A percentile compares a stretch with the other conserved stretches of the same genome.
Conservation (phyloP, 2,113 vertebrate genomes). For the Calypte anna region DNA sequence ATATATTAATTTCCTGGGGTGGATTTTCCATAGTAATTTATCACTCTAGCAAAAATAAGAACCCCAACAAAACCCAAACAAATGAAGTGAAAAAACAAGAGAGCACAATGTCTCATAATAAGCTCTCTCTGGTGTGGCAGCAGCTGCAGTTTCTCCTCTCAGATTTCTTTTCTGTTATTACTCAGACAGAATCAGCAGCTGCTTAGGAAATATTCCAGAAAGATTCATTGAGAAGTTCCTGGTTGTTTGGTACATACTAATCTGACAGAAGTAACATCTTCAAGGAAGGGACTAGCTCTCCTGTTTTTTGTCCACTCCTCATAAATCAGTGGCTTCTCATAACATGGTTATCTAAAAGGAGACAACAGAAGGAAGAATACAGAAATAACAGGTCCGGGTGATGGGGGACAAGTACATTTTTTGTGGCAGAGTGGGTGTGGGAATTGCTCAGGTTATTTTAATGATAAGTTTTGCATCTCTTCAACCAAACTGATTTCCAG, state of each 20-base stretch:
- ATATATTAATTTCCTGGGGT: not conserved
- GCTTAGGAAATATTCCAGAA: conserved; percentile 64
- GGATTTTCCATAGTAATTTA: conserved; percentile 27
- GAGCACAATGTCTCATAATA: conserved; percentile 31
- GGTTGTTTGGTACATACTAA: conserved; percentile 35
- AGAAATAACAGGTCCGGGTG: not conserved
- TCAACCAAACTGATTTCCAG: not conserved
- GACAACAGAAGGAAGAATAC: not conserved
- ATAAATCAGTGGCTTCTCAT: conserved; percentile 15
- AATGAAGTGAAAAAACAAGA: conserved; percentile 23
- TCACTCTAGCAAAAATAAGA: conserved; percentile 17
- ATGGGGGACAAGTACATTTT: not conserved
- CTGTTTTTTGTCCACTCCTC: not conserved
- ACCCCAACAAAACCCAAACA: conserved; percentile 49
- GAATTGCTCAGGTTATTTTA: not conserved
- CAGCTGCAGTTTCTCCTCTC: conserved; percentile 69
- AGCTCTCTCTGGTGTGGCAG: conserved; percentile 46
- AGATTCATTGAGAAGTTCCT: conserved; percentile 39
- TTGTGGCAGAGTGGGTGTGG: not conserved
- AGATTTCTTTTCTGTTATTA: conserved; percentile 61
- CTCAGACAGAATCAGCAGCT: conserved; percentile 62
- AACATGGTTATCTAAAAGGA: not conserved
- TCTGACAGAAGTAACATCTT: conserved; percentile 31
- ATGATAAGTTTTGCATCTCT: not conserved
- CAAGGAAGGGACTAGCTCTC: not conserved